A percentile compares a stretch with the other conserved stretches of the same genome.
These are phyloP conservation scores for Micoletzkya japonica DNA, from an alignment of 2,888 invertebrate genomes.

Conservation along the genomic window DNA sequence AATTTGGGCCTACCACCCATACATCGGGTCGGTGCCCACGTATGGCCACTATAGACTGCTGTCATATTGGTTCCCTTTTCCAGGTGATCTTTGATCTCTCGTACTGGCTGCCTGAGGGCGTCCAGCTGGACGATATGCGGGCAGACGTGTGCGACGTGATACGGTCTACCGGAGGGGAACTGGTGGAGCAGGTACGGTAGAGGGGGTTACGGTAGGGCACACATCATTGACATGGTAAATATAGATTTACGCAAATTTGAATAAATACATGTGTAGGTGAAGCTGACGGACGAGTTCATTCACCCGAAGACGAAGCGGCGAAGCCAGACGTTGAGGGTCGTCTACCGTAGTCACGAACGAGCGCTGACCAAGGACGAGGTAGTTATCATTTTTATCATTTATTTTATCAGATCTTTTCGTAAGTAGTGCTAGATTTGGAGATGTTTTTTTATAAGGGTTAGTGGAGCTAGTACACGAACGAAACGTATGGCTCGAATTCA, in stretches of 20 bases:
- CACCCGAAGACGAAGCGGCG: constrained; percentile 81
- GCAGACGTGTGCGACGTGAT: constrained; percentile 81
- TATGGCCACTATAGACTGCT: neutral
- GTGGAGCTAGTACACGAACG: neutral
- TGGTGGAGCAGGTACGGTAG: constrained; percentile 82
- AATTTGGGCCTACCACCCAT: too few species aligned
- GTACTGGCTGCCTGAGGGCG: constrained; percentile 82
- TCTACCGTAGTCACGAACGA: constrained; percentile 88
- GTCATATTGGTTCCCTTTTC: neutral
- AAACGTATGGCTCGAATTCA: too few species aligned
- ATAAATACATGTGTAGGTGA: constrained; percentile 39
- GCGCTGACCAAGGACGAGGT: constrained; percentile 86
- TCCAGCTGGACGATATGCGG: constrained; percentile 45
- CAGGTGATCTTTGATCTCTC: constrained; percentile 76
- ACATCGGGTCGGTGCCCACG: too few species aligned
- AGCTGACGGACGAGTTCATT: constrained; percentile 77
- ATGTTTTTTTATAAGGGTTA: neutral
- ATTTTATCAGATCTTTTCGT: too few species aligned
- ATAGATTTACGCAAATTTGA: neutral
- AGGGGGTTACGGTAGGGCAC: neutral
- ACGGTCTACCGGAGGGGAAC: constrained; percentile 82
- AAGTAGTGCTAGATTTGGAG: constrained; percentile 62
- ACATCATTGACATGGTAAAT: neutral
- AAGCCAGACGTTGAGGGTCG: constrained; percentile 85
- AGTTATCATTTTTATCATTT: too few species aligned